Evolutionary conservation across 1,140 invertebrate species (phyloP).

Genomic region (Ooceraea biroi): DNA sequence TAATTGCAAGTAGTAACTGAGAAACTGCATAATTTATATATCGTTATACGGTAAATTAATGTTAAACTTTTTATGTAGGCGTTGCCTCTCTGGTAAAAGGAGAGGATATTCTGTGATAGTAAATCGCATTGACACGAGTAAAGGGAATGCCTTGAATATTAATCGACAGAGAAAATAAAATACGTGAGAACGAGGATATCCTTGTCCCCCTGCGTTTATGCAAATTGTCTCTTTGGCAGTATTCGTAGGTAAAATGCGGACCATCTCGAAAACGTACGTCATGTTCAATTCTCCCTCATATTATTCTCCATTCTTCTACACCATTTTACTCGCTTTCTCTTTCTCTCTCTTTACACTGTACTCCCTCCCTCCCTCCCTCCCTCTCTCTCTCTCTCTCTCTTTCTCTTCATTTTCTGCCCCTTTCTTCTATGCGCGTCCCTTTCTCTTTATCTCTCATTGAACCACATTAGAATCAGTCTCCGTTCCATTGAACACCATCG

Average conservation of each 20-base stretch:
- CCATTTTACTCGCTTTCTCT: slow-evolving; percentile 44
- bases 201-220: slow-evolving; percentile 71
- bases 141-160: slow-evolving; percentile 37
- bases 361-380: background rate
- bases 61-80: background rate
- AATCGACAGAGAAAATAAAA: slow-evolving; percentile 35
- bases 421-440: background rate
- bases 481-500: slow-evolving; percentile 46
- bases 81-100: background rate
- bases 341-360: background rate
- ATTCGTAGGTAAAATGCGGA: slow-evolving; percentile 77
- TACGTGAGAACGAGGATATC: slow-evolving; percentile 49
- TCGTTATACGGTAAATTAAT: background rate
- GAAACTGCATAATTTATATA: background rate
- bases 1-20: background rate
- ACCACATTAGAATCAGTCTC: slow-evolving; percentile 50
- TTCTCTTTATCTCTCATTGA: slow-evolving; percentile 10
- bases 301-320: slow-evolving; percentile 58
- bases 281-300: slow-evolving; percentile 65
- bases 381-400: background rate
- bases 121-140: slow-evolving; percentile 20
- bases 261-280: slow-evolving; percentile 74
- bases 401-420: background rate
- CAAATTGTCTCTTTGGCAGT: slow-evolving; percentile 74
- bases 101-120: slow-evolving; percentile 10